A percentile compares a stretch with the other conserved stretches of the same genome.
Conservation (phyloP, 2,888 invertebrate species). For the Drosophila planitibia region DNA sequence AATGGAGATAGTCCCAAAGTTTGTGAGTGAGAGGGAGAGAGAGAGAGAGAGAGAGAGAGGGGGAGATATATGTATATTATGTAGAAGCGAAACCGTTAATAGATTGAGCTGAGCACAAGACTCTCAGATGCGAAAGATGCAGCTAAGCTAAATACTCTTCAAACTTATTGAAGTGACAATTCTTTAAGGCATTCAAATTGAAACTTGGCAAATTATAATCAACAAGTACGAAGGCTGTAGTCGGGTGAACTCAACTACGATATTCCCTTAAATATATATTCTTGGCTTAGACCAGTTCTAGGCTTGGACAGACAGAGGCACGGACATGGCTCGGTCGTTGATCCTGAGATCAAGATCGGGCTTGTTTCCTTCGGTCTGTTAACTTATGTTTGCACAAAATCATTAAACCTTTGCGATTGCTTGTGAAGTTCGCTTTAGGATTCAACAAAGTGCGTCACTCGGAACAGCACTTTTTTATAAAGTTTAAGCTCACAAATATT, state of each 20-base stretch:
- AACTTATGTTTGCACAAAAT: no score
- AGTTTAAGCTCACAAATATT: not conserved
- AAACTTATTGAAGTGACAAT: not conserved
- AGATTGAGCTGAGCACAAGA: not conserved
- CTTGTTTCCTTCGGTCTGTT: no score
- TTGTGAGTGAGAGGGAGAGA: not conserved
- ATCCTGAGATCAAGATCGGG: no score
- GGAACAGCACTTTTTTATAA: fast-evolving
- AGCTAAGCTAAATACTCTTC: not conserved
- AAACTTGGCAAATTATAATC: not conserved
- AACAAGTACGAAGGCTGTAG: not conserved
- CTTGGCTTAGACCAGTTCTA: no score
- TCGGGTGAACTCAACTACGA: not conserved
- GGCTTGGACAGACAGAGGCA: no score
- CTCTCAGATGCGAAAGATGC: not conserved
- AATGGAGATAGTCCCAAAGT: constrained; percentile 3
- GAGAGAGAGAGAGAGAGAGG: no score
- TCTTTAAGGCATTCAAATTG: not conserved
- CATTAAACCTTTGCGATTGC: no score
- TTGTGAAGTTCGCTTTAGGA: no score
- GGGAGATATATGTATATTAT: not conserved
- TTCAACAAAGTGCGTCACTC: no score
- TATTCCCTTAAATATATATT: no score
- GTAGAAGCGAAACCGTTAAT: not conserved
- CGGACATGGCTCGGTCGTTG: no score